These are phyloP conservation scores for Macrochelys suwanniensis DNA, from an alignment of 2,797 vertebrate species.

Conservation along the genomic window DNA sequence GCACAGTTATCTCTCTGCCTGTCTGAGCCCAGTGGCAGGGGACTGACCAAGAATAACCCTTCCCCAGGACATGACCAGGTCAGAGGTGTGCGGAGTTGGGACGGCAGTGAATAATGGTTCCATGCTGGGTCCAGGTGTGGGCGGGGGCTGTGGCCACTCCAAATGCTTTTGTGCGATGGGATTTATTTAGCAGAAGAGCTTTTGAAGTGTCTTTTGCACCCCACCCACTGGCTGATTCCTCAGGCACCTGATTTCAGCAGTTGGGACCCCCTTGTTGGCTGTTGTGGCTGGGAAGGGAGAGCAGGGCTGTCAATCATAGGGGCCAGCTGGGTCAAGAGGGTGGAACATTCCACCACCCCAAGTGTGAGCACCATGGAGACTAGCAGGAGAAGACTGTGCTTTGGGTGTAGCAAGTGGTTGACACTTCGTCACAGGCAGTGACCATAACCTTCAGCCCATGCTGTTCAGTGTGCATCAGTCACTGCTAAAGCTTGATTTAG, in stretches of 20 bases:
- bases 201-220: neutral
- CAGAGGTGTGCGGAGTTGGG: neutral
- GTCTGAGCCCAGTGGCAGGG: neutral
- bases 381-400: neutral
- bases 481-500: too few relatives aligned
- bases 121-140: neutral
- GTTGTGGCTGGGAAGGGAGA: neutral
- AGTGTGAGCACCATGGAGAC: neutral
- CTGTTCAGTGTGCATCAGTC: neutral
- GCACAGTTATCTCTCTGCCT: neutral
- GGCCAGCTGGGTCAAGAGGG: neutral
- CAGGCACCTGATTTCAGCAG: neutral
- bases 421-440: neutral
- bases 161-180: neutral
- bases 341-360: neutral
- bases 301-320: neutral
- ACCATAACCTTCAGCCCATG: neutral
- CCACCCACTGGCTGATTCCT: neutral
- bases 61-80: neutral
- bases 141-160: neutral
- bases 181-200: neutral
- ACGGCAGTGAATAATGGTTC: neutral
- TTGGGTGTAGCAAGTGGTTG: neutral
- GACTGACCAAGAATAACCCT: neutral
- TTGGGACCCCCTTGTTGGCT: neutral